These are phyloP conservation scores for Pyrochroa serraticornis DNA, from an alignment of 2,888 invertebrate genomes.

Conservation along the genomic window DNA sequence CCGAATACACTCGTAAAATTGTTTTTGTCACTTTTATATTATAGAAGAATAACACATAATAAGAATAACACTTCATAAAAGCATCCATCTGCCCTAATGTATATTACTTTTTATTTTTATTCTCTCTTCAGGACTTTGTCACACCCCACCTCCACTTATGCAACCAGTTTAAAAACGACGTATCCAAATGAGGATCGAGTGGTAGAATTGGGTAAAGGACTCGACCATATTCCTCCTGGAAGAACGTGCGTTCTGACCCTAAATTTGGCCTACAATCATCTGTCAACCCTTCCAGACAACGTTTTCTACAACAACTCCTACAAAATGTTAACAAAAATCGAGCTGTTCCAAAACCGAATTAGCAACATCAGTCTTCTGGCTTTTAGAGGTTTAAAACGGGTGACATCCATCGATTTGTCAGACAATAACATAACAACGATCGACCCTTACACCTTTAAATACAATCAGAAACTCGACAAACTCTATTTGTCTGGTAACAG, in stretches of 20 bases:
- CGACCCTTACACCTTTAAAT: slow-evolving; percentile 49
- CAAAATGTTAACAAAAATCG: slow-evolving; percentile 44
- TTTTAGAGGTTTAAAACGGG: slow-evolving; percentile 47
- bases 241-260: slow-evolving; percentile 35
- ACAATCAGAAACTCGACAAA: slow-evolving; percentile 47
- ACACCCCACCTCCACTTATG: not conserved
- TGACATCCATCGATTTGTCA: slow-evolving; percentile 50
- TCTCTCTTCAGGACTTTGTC: slow-evolving; percentile 4
- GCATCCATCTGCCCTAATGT: no score
- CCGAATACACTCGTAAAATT: not conserved
- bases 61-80: not conserved
- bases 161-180: not conserved
- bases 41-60: not conserved
- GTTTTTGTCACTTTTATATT: not conserved
- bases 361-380: slow-evolving; percentile 44
- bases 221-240: slow-evolving; percentile 46
- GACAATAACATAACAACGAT: slow-evolving; percentile 49
- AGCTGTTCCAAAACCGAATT: slow-evolving; percentile 51
- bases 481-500: slow-evolving; percentile 50
- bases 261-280: slow-evolving; percentile 51
- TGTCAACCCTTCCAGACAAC: slow-evolving; percentile 42
- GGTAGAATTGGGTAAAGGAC: slow-evolving; percentile 37
- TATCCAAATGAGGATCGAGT: slow-evolving; percentile 12
- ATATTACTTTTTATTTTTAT: not conserved
- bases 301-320: slow-evolving; percentile 50